These are phyloP conservation scores for Euwallacea fornicatus DNA, from an alignment of 1,140 invertebrate genomes.

Conservation along the genomic window DNA sequence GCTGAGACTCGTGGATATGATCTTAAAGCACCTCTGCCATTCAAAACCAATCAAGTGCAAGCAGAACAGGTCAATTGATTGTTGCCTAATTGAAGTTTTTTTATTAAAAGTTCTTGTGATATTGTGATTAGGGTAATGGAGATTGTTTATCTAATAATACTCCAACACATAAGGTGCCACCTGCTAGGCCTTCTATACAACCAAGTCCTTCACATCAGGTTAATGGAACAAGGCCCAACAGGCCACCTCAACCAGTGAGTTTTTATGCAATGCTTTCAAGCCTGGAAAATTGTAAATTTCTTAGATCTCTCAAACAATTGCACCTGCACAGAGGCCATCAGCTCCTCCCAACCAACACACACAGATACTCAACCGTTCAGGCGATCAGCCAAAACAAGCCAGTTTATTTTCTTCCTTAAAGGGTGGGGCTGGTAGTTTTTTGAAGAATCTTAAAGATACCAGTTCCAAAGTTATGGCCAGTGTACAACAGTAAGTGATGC, in stretches of 20 bases:
- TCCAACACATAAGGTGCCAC: conserved; percentile 44
- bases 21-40: conserved; percentile 68
- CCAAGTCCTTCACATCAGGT: conserved; percentile 45
- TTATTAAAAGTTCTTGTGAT: not conserved
- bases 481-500: conserved; percentile 82
- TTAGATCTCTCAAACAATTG: not conserved
- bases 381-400: conserved; percentile 43
- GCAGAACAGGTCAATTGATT: conserved; percentile 18
- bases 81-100: not conserved
- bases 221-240: conserved; percentile 32
- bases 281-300: not conserved
- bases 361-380: conserved; percentile 37
- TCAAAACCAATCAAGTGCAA: conserved; percentile 18
- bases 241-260: conserved; percentile 34
- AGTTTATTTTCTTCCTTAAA: conserved; percentile 80
- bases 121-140: conserved; percentile 17
- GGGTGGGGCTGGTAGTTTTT: conserved; percentile 81
- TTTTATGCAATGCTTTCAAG: not conserved
- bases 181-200: conserved; percentile 43
- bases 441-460: conserved; percentile 95
- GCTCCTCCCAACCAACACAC: not conserved
- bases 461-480: conserved; percentile 96
- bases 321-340: conserved; percentile 1
- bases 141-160: conserved; percentile 19
- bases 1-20: conserved; percentile 81